Evolutionary conservation across 2,797 vertebrate genomes (phyloP), one percentile per base, ranked within the genome.

Genomic region (Chiloscyllium punctatum): DNA sequence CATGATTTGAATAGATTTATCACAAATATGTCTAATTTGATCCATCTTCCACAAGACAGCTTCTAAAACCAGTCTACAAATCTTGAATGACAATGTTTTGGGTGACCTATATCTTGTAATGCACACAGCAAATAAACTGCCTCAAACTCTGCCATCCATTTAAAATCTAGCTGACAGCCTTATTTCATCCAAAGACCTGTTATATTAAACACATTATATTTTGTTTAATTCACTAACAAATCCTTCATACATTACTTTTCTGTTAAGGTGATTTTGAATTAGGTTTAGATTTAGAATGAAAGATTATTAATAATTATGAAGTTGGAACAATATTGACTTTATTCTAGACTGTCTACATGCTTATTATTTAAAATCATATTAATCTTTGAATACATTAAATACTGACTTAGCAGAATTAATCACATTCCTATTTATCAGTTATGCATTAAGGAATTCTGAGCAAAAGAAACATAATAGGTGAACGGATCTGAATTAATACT

Each of bases 371-470:
- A 96, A 95, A 96, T 71, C 95, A 69, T 96, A 97, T 97, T 96
- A 97, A 98, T 97, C 97, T 97, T 97, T 97, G 96, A 97, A 96
- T 37, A 95, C 96, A 97, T 97, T 96, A 96, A 96, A 96, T 25
- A 95, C 95, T 16, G 71, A 68, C 96, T 0, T 66, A 33, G 94
- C 96, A 96, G 96, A 96, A 96, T 96, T 96, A 97, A 96, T 97
- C 97, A 97, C 96, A 96, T 96, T 95, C 94, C 95, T 95, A 94
- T 84, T 97, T 96, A 96, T 97, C 96, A 97, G 97, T 97, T 96
- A 97, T 97, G 97, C 95, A 96, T 96, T 96, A 96, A 87, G 16
- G 96, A 74, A 96, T 82, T 96, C 86, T 94, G 51, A 97, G 91
- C 21, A 84, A 37, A 96, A 96, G 96, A 96, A 96, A 96, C 68